Percentiles rank a stretch among this genome's conserved stretches.
Conservation (phyloP, 2,113 vertebrate species). For the Gobio gobio region DNA sequence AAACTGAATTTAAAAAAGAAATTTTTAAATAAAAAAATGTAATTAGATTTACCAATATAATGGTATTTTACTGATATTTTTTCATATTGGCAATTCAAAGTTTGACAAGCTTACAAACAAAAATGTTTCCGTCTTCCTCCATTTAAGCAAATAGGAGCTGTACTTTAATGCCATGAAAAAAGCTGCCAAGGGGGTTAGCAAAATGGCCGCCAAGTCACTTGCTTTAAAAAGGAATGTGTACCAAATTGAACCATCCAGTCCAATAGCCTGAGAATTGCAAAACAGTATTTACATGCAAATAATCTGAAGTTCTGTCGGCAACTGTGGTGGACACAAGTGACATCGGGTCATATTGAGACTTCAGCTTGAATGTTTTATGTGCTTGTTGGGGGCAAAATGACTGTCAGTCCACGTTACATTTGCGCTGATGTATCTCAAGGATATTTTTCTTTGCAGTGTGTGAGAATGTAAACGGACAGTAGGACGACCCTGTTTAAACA, state of each 20-base stretch:
- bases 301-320: neutral
- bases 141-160: neutral
- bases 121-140: neutral
- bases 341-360: conserved; percentile 9
- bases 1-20: too few relatives aligned
- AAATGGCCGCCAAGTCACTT: neutral
- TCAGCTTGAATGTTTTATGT: conserved; percentile 15
- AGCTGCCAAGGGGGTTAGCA: neutral
- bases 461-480: conserved; percentile 43
- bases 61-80: neutral
- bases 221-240: neutral
- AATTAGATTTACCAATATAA: neutral
- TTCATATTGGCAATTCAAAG: neutral
- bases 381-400: conserved; percentile 8
- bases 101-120: neutral
- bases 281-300: conserved; percentile 6
- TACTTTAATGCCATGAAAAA: neutral
- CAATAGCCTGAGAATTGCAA: neutral
- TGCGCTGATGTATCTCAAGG: conserved; percentile 11
- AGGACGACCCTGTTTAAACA: conserved; percentile 30
- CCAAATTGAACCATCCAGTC: neutral
- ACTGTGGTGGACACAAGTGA: conserved; percentile 3
- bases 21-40: neutral
- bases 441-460: conserved; percentile 8
- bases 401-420: conserved; percentile 38